These are phyloP conservation scores for Hypena proboscidalis DNA, from an alignment of 2,888 invertebrate species.

Conservation along the genomic window DNA sequence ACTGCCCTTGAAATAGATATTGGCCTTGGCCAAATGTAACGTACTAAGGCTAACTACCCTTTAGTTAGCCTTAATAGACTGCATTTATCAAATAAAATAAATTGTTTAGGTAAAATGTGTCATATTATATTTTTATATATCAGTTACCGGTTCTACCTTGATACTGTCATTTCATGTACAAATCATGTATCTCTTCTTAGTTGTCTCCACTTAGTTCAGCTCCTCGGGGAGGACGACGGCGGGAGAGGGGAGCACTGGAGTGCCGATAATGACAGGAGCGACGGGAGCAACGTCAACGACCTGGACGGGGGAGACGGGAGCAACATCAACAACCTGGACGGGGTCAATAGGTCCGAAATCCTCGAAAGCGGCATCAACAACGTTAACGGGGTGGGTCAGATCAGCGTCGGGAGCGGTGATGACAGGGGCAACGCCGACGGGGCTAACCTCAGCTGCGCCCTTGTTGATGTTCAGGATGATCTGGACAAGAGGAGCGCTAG, in stretches of 20 bases:
- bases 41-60: too few relatives aligned
- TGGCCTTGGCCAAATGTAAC: too few relatives aligned
- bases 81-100: too few relatives aligned
- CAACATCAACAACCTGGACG: neutral
- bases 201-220: conserved; percentile 45
- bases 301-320: conserved; percentile 19
- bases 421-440: conserved; percentile 7
- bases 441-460: conserved; percentile 13
- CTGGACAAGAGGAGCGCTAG: conserved; percentile 47
- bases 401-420: conserved; percentile 1
- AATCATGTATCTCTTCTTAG: neutral
- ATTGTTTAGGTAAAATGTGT: too few relatives aligned
- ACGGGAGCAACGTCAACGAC: conserved; percentile 18
- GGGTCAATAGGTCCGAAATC: too few relatives aligned
- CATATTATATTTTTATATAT: conserved; percentile 34
- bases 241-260: conserved; percentile 29
- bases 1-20: too few relatives aligned
- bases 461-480: conserved; percentile 51
- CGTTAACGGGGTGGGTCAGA: neutral
- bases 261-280: conserved; percentile 25
- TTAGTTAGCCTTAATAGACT: too few relatives aligned
- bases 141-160: conserved; percentile 5
- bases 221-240: conserved; percentile 44
- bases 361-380: neutral
- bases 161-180: neutral